Evolutionary conservation across 1,140 invertebrate species (phyloP).

Genomic region (Drosophila guanche): DNA sequence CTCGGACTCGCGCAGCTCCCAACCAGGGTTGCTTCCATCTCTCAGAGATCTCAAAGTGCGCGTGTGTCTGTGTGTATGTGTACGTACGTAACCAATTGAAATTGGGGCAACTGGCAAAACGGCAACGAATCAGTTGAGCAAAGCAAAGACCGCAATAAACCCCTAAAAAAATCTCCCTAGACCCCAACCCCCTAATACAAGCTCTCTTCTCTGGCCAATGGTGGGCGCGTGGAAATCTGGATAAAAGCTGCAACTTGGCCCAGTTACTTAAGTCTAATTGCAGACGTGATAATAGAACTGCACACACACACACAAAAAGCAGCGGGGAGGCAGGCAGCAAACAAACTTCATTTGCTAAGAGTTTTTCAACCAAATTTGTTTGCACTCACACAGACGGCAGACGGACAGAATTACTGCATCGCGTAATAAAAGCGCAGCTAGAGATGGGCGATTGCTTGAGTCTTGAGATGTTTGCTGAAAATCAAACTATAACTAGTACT

Average conservation of each 20-base stretch:
- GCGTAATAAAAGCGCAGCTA: constrained; percentile 21
- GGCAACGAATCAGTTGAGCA: constrained; percentile 70
- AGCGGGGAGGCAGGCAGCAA: constrained; percentile 1
- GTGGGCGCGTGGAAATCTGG: constrained; percentile 43
- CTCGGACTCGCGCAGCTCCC: constrained; percentile 1
- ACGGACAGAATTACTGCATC: constrained; percentile 13
- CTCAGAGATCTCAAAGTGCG: constrained; percentile 8
- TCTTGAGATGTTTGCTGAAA: background rate
- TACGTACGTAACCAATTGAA: constrained; percentile 77
- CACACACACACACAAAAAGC: constrained; percentile 24
- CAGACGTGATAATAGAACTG: constrained; percentile 73
- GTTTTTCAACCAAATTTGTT: constrained; percentile 59
- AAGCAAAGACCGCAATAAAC: constrained; percentile 77
- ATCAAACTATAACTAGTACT: no score
- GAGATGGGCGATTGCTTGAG: constrained; percentile 19
- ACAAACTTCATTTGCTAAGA: constrained; percentile 61
- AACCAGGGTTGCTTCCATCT: constrained; percentile 66
- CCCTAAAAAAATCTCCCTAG: constrained; percentile 48
- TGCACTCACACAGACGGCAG: constrained; percentile 36
- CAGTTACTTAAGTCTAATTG: constrained; percentile 77
- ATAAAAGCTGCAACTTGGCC: constrained; percentile 70
- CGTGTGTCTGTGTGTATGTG: constrained; percentile 18
- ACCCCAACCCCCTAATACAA: constrained; percentile 36
- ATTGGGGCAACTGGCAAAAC: constrained; percentile 73
- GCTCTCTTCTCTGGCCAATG: no score